Evolutionary conservation across 2,797 vertebrate genomes (phyloP).

Genomic region (Anableps anableps): DNA sequence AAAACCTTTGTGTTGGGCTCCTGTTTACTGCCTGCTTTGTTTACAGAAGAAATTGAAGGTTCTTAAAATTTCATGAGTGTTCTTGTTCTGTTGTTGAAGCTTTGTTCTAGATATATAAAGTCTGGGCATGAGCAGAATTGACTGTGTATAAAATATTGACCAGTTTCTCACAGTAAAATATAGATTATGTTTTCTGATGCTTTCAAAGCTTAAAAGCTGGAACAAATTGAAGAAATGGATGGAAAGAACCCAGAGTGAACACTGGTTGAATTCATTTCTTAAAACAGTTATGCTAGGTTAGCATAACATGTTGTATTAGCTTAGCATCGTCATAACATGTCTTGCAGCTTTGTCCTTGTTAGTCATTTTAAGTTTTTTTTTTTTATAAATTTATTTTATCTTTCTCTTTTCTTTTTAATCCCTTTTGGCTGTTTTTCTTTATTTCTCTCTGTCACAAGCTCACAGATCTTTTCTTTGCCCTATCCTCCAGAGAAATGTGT

Average conservation of each 20-base stretch:
- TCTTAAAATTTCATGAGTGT: slow-evolving; percentile 64
- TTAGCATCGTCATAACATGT: not conserved
- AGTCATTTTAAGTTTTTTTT: not conserved
- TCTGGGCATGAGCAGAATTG: slow-evolving; percentile 7
- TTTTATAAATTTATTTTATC: not conserved
- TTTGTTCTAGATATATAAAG: not conserved
- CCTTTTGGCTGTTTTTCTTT: not conserved
- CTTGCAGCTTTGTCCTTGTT: not conserved
- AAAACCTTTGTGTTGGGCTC: slow-evolving; percentile 3
- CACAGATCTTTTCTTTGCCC: not conserved
- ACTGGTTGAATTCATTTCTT: not conserved
- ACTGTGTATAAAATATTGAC: slow-evolving; percentile 47
- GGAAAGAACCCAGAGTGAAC: not conserved
- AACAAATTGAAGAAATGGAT: not conserved
- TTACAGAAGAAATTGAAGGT: slow-evolving; percentile 61
- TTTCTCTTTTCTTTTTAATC: not conserved
- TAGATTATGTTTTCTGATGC: slow-evolving; percentile 20
- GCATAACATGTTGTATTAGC: not conserved
- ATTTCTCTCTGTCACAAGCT: not conserved
- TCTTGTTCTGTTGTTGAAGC: slow-evolving; percentile 18
- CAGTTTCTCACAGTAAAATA: slow-evolving; percentile 27
- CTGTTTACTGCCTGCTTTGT: slow-evolving; percentile 41
- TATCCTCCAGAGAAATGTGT: not conserved
- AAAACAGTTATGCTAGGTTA: not conserved
- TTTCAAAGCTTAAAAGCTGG: slow-evolving; percentile 5